Percentiles rank a stretch among this genome's conserved stretches.
Conservation (phyloP, 2,888 invertebrate genomes). For the Cerastoderma edule region DNA sequence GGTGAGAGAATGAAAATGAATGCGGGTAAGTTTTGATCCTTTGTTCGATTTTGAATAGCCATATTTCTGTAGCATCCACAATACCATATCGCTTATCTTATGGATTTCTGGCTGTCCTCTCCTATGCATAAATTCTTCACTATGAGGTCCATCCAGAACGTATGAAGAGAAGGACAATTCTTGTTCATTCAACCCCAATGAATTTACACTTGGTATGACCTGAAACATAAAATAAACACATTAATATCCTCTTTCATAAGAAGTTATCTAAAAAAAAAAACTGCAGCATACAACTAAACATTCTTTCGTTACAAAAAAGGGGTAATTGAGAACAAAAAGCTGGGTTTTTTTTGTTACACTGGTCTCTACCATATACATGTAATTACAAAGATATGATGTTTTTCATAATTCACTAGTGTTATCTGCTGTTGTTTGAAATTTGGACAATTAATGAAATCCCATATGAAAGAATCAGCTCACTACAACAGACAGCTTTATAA, state of each 20-base stretch:
- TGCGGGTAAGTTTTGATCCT: slow-evolving; percentile 82
- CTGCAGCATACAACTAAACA: too few relatives aligned
- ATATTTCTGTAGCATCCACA: slow-evolving; percentile 83
- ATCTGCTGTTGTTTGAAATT: too few relatives aligned
- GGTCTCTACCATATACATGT: too few relatives aligned
- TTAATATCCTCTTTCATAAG: not conserved
- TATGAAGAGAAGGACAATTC: slow-evolving; percentile 83
- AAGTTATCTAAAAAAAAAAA: too few relatives aligned
- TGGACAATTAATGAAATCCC: too few relatives aligned
- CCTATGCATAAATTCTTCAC: slow-evolving; percentile 56
- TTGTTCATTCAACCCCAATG: slow-evolving; percentile 85
- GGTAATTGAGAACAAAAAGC: too few relatives aligned
- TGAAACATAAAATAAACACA: slow-evolving; percentile 59
- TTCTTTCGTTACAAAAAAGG: too few relatives aligned
- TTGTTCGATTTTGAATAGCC: slow-evolving; percentile 80
- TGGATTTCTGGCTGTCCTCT: slow-evolving; percentile 82
- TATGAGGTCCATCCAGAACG: slow-evolving; percentile 83
- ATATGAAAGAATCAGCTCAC: too few relatives aligned
- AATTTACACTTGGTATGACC: slow-evolving; percentile 81
- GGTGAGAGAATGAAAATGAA: slow-evolving; percentile 85
- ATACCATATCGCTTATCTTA: slow-evolving; percentile 84
- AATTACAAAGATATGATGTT: too few relatives aligned
- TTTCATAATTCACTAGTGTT: too few relatives aligned
- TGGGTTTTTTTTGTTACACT: too few relatives aligned
- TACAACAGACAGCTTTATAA: too few relatives aligned